Evolutionary conservation across 2,888 invertebrate genomes (phyloP).

Genomic region (Malacosoma neustria): DNA sequence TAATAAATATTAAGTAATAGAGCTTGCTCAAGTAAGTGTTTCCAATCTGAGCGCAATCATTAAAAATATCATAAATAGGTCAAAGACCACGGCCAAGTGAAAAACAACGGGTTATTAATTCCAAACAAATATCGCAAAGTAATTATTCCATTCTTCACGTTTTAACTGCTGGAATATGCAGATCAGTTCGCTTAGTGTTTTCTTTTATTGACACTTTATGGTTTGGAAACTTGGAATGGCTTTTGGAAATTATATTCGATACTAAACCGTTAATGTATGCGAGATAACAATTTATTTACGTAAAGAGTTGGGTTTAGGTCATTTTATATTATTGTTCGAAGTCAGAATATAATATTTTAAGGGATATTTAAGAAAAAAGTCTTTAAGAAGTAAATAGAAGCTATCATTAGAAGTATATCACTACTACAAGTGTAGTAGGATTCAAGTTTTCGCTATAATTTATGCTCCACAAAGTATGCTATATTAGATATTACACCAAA

Average conservation of each 20-base stretch:
- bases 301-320: background rate
- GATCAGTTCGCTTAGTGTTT: conserved; percentile 51
- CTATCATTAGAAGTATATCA: no score
- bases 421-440: no score
- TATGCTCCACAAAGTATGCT: no score
- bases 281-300: background rate
- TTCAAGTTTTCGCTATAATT: no score
- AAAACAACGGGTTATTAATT: conserved; percentile 35
- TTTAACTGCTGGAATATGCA: conserved; percentile 62
- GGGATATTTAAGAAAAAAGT: background rate
- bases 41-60: no score
- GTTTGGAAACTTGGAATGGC: conserved; percentile 64
- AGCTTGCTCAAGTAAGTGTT: no score
- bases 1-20: no score
- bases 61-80: background rate
- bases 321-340: background rate
- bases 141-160: conserved; percentile 34
- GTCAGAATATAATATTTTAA: background rate
- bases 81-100: conserved; percentile 1
- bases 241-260: conserved; percentile 10
- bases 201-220: conserved; percentile 70
- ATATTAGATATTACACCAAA: no score
- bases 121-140: conserved; percentile 22
- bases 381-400: no score
- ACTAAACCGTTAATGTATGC: background rate